Base-by-base conservation (phyloP, 2,888 invertebrate genomes). In the Himalopsyche anomala region DNA sequence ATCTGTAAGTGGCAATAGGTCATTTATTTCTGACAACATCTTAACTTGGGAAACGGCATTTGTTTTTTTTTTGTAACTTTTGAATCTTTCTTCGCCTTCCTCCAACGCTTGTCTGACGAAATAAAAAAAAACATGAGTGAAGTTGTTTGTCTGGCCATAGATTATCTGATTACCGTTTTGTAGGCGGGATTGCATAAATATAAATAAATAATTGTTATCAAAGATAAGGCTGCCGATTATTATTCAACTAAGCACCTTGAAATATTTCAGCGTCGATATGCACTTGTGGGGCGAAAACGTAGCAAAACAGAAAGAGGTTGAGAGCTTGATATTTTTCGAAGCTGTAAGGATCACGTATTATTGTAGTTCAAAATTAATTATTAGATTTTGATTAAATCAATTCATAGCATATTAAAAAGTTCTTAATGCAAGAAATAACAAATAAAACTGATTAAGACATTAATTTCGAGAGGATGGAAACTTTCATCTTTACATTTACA, bases 171-270 rank as follows among this genome's bases (percentile, higher is more conserved):
- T 19, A 62, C 9, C 19, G 19, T 62, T 62, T 62, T 19, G 62
- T 19, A 62, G 62, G 62, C 62, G 62, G 62, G 62, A 62, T 62
- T 62, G 62, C 19, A 62, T 62, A 62, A 62, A 62, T 19, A 62
- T 62, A 62, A 62, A 62, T 62, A 62, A 62, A 62, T 62, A 62
- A 62, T 62, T 62, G 62, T 62, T 62, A 62, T 62, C n/a, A 6
- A 6, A 19, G 62, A 62, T 62, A 19, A 62, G 28, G 62, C 62
- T 9, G 62, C n/a, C 62, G 62, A 62, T 62, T 19, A 62, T 62
- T 62, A 62, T 62, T 62, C 62, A 62, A 19, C 62, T 62, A 62
- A 62, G 62, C 62, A 62, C 62, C 62, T 62, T 62, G 62, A 62
- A 62, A 62, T 62, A 62, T 62, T 62, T 62, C 19, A 62, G 19